Evolutionary conservation across 2,797 vertebrate genomes (phyloP), one percentile per base, ranked within the genome.

Genomic region (Leuciscus waleckii): DNA sequence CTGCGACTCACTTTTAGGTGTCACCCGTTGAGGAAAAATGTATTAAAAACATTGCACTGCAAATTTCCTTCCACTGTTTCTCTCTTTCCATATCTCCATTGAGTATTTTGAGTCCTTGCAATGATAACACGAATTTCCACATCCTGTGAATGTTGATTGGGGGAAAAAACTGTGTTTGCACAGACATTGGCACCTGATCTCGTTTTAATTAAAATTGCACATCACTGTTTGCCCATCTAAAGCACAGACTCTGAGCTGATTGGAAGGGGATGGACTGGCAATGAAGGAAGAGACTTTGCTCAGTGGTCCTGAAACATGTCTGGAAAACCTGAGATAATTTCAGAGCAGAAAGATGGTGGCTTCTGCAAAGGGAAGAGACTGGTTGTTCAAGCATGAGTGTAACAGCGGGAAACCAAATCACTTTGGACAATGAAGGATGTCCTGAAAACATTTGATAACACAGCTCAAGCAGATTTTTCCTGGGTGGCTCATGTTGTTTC

Each of bases 131-230:
- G 73, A 77, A 69, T 73, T 39, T 81, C 82, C 76, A 75, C 76
- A 75, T 84, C 26, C 61, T 39, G 23, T 49, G 61, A 79, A 74
- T 70, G 63, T 26, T 87, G 87, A 90, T 86, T 90, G 85, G 71
- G 58, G 80, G 87, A 85, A 84, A 77, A 37, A 49, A 46, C 13
- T 21, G 88, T 91, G 91, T 93, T 93, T 93, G 90, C 91, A 88
- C 88, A 92, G 92, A 90, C 85, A 87, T 83, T 67, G 76, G 85
- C 88, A 89, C 87, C 89, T 93, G 89, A 91, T 92, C 88, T 87
- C 86, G 65, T 89, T 93, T 93, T 93, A 94, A 93, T 93, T 93
- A 93, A 93, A 88, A 54, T 74, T 87, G 86, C 85, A 90, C 86
- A 88, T 92, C 90, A 54, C 73, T 93, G 86, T 94, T 93, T 94